Conservation (phyloP, 2,888 invertebrate genomes). For the Emesis furor region DNA sequence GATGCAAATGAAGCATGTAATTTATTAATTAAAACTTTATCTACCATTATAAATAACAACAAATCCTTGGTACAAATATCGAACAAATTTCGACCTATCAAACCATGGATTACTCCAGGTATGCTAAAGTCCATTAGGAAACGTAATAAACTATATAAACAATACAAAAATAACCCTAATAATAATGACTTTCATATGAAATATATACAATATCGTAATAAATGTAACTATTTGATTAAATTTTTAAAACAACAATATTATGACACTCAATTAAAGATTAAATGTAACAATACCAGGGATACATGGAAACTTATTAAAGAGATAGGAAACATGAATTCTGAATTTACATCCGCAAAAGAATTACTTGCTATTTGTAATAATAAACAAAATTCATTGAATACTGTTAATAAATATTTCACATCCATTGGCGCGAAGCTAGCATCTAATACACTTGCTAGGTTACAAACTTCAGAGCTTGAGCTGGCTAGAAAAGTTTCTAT, state of each 20-base stretch:
- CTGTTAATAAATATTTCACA: no score
- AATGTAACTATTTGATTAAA: constrained; percentile 32
- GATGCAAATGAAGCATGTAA: constrained; percentile 5
- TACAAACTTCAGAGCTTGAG: constrained; percentile 13
- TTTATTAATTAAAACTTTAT: not conserved
- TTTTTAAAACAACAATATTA: constrained; percentile 34
- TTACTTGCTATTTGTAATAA: no score
- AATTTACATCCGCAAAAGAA: not conserved
- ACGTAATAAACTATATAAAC: constrained; percentile 30
- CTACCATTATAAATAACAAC: constrained; percentile 3
- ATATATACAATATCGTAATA: constrained; percentile 38
- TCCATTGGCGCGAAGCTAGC: not conserved
- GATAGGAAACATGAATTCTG: constrained; percentile 38
- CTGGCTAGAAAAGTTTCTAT: constrained; percentile 23
- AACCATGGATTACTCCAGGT: constrained; percentile 41
- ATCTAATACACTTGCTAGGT: constrained; percentile 22
- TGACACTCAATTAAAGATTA: not conserved
- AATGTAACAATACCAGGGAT: constrained; percentile 15
- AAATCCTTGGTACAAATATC: not conserved
- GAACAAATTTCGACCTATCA: constrained; percentile 23
- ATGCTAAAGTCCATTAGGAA: constrained; percentile 33
- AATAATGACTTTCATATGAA: constrained; percentile 11
- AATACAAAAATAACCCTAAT: constrained; percentile 5
- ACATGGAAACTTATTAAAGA: constrained; percentile 40
- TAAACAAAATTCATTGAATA: no score